phyloP scores from a whole-genome alignment of 2,113 vertebrate genomes.

The Chlamydotis undulata region DNA sequence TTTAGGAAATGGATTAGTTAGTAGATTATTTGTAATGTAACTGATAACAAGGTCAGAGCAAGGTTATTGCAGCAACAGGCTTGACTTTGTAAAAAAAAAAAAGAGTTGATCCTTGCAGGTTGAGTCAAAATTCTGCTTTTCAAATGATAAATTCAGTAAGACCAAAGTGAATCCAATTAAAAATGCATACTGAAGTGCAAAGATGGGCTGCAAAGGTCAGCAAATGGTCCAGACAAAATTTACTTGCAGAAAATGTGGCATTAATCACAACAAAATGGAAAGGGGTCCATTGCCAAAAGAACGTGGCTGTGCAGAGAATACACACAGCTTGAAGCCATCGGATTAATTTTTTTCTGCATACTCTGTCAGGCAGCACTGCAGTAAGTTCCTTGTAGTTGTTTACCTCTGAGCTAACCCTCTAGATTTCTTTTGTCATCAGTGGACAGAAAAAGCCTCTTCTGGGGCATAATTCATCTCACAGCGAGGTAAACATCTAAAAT shows the following conservation, averaged over 20 bases:
- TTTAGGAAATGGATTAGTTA: not conserved
- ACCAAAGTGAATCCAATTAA: constrained; percentile 9
- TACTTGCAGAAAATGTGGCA: constrained; percentile 13
- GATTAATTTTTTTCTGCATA: not conserved
- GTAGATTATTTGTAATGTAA: not conserved
- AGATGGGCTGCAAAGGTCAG: constrained; percentile 24
- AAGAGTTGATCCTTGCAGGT: not conserved
- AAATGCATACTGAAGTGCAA: not conserved
- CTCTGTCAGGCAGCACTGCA: not conserved
- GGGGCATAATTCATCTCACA: not conserved
- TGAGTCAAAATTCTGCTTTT: constrained; percentile 1
- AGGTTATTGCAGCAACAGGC: not conserved
- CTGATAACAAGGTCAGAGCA: not conserved
- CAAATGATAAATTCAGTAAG: not conserved
- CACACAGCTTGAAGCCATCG: not conserved
- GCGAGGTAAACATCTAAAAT: not conserved
- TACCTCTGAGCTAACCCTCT: not conserved
- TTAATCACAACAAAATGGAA: constrained; percentile 9
- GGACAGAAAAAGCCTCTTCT: not conserved
- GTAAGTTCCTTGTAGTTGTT: not conserved
- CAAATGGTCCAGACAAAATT: not conserved
- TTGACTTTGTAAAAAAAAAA: not conserved
- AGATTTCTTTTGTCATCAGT: not conserved
- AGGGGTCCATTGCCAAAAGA: not conserved
- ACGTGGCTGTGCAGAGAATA: not conserved